These are phyloP conservation scores for Antedon mediterranea DNA, from an alignment of 53 echinoderm and acorn worm species.

Conservation along the genomic window DNA sequence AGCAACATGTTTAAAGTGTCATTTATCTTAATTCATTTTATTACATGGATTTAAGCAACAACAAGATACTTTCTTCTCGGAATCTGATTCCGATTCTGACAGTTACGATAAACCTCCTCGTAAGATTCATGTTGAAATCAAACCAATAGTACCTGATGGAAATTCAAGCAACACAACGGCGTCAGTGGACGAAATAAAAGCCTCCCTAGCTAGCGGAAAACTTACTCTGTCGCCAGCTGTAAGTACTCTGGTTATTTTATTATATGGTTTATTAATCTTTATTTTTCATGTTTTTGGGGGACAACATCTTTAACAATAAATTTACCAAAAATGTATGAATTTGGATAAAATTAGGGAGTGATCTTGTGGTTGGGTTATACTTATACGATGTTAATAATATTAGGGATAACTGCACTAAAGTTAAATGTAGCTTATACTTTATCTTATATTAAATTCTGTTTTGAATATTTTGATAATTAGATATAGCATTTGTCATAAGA, in stretches of 20 bases:
- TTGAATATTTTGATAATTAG: no score
- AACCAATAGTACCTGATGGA: constrained; percentile 45
- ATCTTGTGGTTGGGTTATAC: no score
- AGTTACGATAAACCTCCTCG: constrained; percentile 37
- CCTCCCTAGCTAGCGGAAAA: constrained; percentile 34
- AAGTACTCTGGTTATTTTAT: background rate
- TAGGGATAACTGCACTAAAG: no score
- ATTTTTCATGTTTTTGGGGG: background rate
- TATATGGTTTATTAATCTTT: background rate
- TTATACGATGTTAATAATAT: no score
- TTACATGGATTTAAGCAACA: constrained; percentile 22
- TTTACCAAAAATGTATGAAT: no score
- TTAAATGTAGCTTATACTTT: no score
- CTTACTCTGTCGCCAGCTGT: constrained; percentile 67
- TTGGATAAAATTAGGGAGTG: no score
- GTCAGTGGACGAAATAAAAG: constrained; percentile 85
- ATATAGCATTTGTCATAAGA: no score
- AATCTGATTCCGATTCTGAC: constrained; percentile 71
- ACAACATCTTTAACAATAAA: no score
- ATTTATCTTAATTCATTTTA: constrained; percentile 9
- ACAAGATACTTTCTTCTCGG: constrained; percentile 64
- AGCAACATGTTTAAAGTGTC: no score
- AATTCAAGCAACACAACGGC: constrained; percentile 31
- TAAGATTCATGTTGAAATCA: constrained; percentile 90
- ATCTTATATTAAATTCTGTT: no score